Conservation (phyloP, 2,113 vertebrate species). For the Hepsetus odoe region DNA sequence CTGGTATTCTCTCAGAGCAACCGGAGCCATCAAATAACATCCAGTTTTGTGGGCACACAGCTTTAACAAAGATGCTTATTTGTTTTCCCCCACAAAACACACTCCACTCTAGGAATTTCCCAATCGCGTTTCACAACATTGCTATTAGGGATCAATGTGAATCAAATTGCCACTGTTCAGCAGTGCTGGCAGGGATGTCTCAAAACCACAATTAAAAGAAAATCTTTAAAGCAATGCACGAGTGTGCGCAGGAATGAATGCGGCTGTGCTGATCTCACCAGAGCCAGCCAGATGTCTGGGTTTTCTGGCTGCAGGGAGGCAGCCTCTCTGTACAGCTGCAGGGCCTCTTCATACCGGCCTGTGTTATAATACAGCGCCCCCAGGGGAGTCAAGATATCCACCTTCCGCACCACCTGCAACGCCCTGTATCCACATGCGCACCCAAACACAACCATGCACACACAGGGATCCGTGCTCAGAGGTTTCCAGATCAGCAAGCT, state of each 20-base stretch:
- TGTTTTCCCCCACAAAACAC: neutral
- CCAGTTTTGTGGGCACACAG: neutral
- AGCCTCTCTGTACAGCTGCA: constrained; percentile 88
- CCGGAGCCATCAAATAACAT: neutral
- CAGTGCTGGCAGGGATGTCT: neutral
- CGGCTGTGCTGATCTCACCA: constrained; percentile 76
- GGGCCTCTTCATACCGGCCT: constrained; percentile 84
- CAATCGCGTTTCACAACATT: neutral
- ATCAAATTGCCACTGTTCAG: neutral
- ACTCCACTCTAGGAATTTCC: neutral
- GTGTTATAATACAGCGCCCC: constrained; percentile 98
- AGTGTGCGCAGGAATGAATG: neutral
- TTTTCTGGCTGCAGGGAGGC: constrained; percentile 81
- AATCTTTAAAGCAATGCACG: neutral
- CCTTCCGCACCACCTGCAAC: constrained; percentile 82
- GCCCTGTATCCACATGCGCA: constrained; percentile 73
- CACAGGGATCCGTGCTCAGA: neutral
- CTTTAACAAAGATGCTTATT: neutral
- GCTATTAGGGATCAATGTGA: neutral
- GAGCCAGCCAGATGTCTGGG: constrained; percentile 85
- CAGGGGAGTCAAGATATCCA: constrained; percentile 87
- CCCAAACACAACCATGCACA: neutral
- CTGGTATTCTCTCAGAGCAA: no score
- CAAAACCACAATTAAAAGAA: neutral
- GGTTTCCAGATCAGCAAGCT: no score